Evolutionary conservation across 2,113 vertebrate genomes (phyloP).

Genomic region (Cariama cristata): DNA sequence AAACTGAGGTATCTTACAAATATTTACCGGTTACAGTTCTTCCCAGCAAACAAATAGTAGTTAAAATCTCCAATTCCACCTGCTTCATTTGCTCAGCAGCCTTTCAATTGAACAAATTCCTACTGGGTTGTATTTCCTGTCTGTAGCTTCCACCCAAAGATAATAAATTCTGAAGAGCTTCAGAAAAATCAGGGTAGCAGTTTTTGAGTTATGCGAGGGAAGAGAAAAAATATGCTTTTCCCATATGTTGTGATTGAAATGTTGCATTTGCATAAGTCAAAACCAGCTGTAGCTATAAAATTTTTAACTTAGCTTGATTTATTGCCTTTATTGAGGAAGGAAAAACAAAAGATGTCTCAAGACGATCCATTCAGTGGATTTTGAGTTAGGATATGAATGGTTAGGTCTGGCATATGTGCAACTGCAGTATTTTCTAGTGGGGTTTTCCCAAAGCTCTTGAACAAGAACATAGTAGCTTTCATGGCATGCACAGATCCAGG

Average conservation of each 20-base stretch:
- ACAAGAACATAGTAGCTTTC: neutral
- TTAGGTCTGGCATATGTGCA: neutral
- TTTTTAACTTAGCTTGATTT: conserved; percentile 61
- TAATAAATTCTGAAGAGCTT: neutral
- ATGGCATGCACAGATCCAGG: neutral
- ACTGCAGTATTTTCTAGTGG: neutral
- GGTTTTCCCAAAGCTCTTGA: neutral
- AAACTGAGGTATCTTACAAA: neutral
- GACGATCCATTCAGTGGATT: neutral
- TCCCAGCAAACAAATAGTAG: neutral
- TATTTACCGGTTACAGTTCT: neutral
- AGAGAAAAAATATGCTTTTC: conserved; percentile 26
- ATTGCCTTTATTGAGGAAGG: conserved; percentile 8
- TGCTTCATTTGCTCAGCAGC: neutral
- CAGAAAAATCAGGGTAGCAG: neutral
- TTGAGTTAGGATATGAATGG: neutral
- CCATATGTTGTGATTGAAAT: conserved; percentile 60
- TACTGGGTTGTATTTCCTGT: neutral
- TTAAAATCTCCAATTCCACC: neutral
- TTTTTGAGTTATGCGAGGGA: conserved; percentile 25
- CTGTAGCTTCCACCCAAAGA: neutral
- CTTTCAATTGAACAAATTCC: neutral
- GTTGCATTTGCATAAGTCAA: conserved; percentile 64
- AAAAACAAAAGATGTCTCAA: conserved; percentile 30
- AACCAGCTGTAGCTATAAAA: conserved; percentile 63